phyloP scores from a whole-genome alignment of 2,113 vertebrate genomes.

The Microtus richardsoni region DNA sequence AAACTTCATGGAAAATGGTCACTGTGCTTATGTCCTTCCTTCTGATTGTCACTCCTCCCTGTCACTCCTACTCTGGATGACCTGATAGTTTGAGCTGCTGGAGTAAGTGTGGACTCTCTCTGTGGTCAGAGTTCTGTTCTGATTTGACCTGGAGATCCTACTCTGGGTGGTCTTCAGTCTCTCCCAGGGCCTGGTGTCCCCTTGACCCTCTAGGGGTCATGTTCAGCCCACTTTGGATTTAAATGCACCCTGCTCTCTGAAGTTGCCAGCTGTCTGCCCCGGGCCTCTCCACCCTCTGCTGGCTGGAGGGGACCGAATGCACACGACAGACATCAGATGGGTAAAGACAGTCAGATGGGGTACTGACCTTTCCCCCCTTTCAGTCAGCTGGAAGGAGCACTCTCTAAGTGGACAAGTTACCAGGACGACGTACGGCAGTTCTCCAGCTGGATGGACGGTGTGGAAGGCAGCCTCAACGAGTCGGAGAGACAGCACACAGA shows the following conservation, averaged over 20 bases:
- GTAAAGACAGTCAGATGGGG: not conserved
- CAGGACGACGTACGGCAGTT: slow-evolving; percentile 97
- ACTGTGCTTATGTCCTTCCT: not conserved
- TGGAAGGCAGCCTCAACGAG: slow-evolving; percentile 91
- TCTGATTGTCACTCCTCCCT: not conserved
- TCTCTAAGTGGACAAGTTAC: slow-evolving; percentile 98
- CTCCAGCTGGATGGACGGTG: slow-evolving; percentile 94
- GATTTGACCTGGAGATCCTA: fast-evolving
- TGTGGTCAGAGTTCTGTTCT: not conserved
- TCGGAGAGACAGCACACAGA: slow-evolving; percentile 92
- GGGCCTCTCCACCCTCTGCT: not conserved
- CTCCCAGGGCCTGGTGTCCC: not conserved
- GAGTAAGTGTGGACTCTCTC: not conserved
- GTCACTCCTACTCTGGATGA: not conserved
- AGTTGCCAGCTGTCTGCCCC: fast-evolving
- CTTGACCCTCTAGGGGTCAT: not conserved
- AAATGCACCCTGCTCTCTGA: not conserved
- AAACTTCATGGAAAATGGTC: not conserved
- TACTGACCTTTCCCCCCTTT: slow-evolving; percentile 43
- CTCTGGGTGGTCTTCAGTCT: not conserved
- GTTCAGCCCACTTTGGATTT: not conserved
- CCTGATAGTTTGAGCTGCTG: not conserved
- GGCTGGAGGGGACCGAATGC: fast-evolving
- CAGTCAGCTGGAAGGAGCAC: slow-evolving; percentile 96
- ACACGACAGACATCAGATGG: fast-evolving